Conservation (phyloP, 2,888 invertebrate species). For the Drosophila emarginata region DNA sequence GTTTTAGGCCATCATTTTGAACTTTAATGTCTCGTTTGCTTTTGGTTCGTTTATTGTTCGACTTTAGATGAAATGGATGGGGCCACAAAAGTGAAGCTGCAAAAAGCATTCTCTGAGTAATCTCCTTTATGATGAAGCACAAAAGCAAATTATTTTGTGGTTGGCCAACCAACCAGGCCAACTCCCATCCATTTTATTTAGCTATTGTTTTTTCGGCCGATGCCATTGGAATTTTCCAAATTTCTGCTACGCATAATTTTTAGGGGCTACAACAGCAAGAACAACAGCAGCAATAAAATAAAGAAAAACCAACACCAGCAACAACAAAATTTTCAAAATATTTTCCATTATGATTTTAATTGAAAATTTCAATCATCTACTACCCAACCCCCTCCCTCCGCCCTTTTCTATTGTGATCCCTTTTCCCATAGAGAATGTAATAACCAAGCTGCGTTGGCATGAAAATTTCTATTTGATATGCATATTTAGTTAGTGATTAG, state of each 20-base stretch:
- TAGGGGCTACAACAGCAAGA: conserved; percentile 45
- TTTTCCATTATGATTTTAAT: conserved; percentile 76
- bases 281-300: conserved; percentile 40
- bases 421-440: conserved; percentile 10
- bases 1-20: conserved; percentile 63
- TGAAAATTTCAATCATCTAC: conserved; percentile 66
- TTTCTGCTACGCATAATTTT: conserved; percentile 65
- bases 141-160: conserved; percentile 54
- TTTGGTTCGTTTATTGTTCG: conserved; percentile 11
- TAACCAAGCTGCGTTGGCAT: not conserved
- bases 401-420: not conserved
- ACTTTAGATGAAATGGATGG: not conserved
- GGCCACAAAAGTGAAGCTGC: not conserved
- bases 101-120: conserved; percentile 27
- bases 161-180: conserved; percentile 19
- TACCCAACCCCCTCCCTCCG: not conserved
- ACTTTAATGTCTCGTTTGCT: conserved; percentile 65
- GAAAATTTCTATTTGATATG: not conserved
- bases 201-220: conserved; percentile 58
- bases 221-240: conserved; percentile 61
- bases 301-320: not conserved
- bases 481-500: not conserved
- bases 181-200: conserved; percentile 46
- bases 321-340: conserved; percentile 65
- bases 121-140: conserved; percentile 52